Conservation (phyloP, 2,797 vertebrate genomes). For the Podargus strigoides region DNA sequence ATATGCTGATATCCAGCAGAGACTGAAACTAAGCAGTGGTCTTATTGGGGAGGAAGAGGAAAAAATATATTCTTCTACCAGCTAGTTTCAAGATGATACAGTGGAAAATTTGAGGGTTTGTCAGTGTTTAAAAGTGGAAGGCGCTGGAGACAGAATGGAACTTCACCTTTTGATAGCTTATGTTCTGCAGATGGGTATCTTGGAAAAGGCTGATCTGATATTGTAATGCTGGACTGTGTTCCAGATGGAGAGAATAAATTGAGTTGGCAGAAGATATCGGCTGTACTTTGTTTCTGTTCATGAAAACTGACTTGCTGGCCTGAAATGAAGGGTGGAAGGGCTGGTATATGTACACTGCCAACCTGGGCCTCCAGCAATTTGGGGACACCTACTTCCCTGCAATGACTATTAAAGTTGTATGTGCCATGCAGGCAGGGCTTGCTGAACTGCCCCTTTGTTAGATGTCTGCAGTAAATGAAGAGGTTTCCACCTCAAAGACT, state of each 20-base stretch:
- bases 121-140: background rate
- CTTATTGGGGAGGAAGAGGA: background rate
- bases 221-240: background rate
- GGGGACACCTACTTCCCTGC: background rate
- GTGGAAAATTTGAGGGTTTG: background rate
- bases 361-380: background rate
- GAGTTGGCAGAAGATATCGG: conserved; percentile 1
- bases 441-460: background rate
- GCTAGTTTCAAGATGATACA: background rate
- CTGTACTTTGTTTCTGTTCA: background rate
- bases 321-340: background rate
- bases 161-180: background rate
- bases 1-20: background rate
- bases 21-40: background rate
- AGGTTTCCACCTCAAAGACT: background rate
- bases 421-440: background rate
- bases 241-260: conserved; percentile 38
- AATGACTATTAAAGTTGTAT: background rate
- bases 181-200: conserved; percentile 23
- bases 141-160: background rate
- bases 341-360: background rate
- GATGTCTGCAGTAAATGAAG: background rate
- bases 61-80: background rate
- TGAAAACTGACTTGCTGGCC: background rate
- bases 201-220: conserved; percentile 1